Base-by-base conservation (phyloP, 2,888 invertebrate genomes). In the Loripinus fragilis region DNA sequence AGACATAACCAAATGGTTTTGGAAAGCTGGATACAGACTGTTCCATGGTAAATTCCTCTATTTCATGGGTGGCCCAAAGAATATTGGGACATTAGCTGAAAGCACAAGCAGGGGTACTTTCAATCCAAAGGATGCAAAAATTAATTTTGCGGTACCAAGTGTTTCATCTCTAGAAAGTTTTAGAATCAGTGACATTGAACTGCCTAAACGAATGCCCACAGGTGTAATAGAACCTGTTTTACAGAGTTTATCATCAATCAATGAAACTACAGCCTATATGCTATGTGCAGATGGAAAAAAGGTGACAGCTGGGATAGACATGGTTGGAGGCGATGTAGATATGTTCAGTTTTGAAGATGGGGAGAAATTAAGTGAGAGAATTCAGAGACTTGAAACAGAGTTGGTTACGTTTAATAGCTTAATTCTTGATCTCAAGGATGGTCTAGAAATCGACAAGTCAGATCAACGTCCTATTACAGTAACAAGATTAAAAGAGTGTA, bases 231-330 rank as follows among this genome's bases (percentile, higher is more conserved):
- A n/a, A n/a, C n/a, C n/a, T n/a, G n/a, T n/a, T n/a, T n/a, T n/a
- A n/a, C 33, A 74, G 25, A 42, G 38, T 20, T 42, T 66, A 2
- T 3, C 45, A 5, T 5, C 23, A 2, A 1, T 28, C 25, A 12
- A 5, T 0, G n/a, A 41, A 41, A 52, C 3, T 52, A 52, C 2
- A 3, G 17, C n/a, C n/a, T n/a, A n/a, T n/a, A n/a, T n/a, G n/a
- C n/a, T n/a, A n/a, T n/a, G n/a, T n/a, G n/a, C n/a, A n/a, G 75
- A 76, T 64, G 75, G 68, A 7, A 76, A 75, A 35, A 79, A 75
- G 68, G 74, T 76, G 8, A 76, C 75, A n/a, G 30, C 69, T 1
- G 79, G 71, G 15, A 25, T 75, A 12, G 72, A 79, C 64, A 64
- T 38, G 65, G 1, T 42, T 55, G 72, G 75, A 15, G 79, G 75